Percentiles rank a stretch among this genome's conserved stretches.
Evolutionary conservation across 2,113 vertebrate genomes (phyloP).

Genomic region (Rana temporaria): DNA sequence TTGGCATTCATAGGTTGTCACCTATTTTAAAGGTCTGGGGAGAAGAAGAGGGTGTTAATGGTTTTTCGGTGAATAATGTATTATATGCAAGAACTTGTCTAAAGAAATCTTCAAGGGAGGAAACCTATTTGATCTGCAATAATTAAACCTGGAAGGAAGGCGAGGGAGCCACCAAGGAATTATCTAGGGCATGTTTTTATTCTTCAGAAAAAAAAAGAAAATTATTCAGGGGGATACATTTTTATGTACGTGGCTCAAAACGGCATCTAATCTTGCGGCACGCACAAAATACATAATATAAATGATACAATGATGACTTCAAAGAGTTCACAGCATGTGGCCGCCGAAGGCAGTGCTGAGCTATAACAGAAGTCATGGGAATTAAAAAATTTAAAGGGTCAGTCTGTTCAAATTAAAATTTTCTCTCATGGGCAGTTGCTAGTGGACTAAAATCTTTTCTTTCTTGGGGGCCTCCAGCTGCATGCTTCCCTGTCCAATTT

Average conservation of each 20-base stretch:
- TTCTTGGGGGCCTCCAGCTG: too few relatives aligned
- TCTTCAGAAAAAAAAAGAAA: constrained; percentile 19
- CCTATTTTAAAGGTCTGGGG: constrained; percentile 12
- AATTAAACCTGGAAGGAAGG: constrained; percentile 41
- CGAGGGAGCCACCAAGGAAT: constrained; percentile 7
- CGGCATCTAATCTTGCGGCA: not conserved
- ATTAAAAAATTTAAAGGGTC: not conserved
- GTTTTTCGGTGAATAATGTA: constrained; percentile 47
- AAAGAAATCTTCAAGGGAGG: constrained; percentile 47
- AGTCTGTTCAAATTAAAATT: not conserved
- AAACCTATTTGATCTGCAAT: constrained; percentile 51
- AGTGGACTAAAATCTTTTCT: too few relatives aligned
- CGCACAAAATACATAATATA: not conserved
- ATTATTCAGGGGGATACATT: not conserved
- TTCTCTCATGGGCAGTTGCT: not conserved
- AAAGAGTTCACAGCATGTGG: not conserved
- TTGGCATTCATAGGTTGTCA: not conserved
- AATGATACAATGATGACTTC: not conserved
- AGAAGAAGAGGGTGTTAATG: constrained; percentile 34
- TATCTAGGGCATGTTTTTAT: constrained; percentile 40
- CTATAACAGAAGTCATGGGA: not conserved
- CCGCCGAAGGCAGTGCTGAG: not conserved
- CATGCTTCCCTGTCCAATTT: too few relatives aligned
- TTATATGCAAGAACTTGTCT: constrained; percentile 37
- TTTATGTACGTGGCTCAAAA: not conserved